Percentiles rank a stretch among this genome's conserved stretches.
These are phyloP conservation scores for Lycocorax pyrrhopterus DNA, from an alignment of 2,113 vertebrate genomes.

Conservation along the genomic window DNA sequence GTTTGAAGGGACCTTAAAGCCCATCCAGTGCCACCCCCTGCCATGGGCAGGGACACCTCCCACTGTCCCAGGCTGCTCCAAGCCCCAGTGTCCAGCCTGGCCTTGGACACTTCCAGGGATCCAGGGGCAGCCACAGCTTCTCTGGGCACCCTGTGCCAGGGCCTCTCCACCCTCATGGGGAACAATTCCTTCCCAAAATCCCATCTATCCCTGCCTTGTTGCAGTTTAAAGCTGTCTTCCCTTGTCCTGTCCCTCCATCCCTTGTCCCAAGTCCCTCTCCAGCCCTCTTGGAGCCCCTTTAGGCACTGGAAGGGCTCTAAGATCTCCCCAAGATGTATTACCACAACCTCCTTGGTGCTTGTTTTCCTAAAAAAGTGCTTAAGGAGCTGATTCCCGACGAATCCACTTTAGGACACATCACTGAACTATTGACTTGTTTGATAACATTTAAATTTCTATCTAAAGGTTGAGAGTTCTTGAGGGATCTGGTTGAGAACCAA, in stretches of 20 bases:
- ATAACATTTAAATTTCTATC: background rate
- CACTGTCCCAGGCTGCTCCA: background rate
- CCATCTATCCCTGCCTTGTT: fast-evolving
- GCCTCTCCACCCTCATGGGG: fast-evolving
- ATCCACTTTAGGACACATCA: background rate
- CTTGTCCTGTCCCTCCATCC: background rate
- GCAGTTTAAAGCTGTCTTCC: background rate
- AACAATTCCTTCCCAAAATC: fast-evolving
- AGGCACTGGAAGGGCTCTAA: background rate
- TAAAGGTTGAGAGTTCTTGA: background rate
- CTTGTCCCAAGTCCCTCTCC: background rate
- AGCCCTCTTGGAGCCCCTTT: background rate
- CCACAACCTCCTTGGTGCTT: background rate
- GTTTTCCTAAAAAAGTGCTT: background rate
- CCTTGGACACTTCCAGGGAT: background rate
- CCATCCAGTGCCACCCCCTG: fast-evolving
- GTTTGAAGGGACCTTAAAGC: background rate
- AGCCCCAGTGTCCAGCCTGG: background rate
- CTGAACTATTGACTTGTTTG: background rate
- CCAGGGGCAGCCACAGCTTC: background rate
- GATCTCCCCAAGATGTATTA: background rate
- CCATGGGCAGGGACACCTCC: background rate
- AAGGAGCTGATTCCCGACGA: background rate
- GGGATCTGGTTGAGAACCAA: background rate
- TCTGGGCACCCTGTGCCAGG: background rate